A percentile compares a stretch with the other conserved stretches of the same genome.
phyloP scores from a whole-genome alignment of 2,888 invertebrate species.

The Oligia latruncula region DNA sequence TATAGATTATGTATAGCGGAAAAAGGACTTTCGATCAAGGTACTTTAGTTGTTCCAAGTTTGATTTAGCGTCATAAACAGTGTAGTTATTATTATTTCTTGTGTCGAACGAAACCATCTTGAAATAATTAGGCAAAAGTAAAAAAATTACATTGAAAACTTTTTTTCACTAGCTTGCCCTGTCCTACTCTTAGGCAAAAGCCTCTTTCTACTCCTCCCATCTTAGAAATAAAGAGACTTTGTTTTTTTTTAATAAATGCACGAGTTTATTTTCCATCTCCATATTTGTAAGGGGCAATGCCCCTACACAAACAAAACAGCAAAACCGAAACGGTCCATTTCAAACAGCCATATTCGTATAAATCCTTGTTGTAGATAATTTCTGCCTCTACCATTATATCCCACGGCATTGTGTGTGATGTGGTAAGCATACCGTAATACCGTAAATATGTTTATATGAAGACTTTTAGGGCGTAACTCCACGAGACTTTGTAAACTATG shows the following conservation, averaged over 20 bases:
- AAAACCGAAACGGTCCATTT: background rate
- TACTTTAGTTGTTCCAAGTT: background rate
- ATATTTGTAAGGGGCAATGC: background rate
- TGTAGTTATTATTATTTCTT: background rate
- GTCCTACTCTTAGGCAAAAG: background rate
- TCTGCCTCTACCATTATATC: conserved; percentile 33
- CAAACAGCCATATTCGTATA: conserved; percentile 25
- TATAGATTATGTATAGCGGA: too few species aligned
- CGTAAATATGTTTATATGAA: conserved; percentile 49
- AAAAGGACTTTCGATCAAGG: background rate
- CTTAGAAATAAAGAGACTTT: background rate
- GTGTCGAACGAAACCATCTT: background rate
- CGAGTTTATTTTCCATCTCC: background rate
- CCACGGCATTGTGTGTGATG: conserved; percentile 47
- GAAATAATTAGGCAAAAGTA: background rate
- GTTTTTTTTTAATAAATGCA: too few species aligned
- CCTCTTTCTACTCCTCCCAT: background rate
- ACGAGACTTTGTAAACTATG: conserved; percentile 42
- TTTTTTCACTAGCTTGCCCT: background rate
- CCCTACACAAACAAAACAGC: background rate
- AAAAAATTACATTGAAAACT: background rate
- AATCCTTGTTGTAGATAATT: conserved; percentile 42
- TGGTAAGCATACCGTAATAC: conserved; percentile 40
- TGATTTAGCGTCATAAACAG: background rate
- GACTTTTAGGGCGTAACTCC: conserved; percentile 31